These are phyloP conservation scores for Lycopodina hypogea DNA, from an alignment of 37 sponge, comb jelly and placozoan species.

Conservation along the genomic window DNA sequence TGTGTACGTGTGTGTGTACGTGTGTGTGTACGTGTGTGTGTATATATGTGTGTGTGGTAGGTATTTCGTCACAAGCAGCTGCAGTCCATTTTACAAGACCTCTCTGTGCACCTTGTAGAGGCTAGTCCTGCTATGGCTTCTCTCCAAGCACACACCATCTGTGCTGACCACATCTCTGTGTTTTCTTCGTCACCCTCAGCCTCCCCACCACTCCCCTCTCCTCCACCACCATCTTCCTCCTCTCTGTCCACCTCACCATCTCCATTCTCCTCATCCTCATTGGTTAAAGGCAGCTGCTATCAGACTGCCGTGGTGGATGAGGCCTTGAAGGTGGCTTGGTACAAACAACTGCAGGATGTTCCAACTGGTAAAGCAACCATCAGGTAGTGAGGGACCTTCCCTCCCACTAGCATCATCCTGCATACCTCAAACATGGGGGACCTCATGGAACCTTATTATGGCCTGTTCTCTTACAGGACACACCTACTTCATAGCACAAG, in stretches of 20 bases:
- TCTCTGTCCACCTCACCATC: no score
- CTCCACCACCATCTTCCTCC: no score
- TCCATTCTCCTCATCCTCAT: neutral
- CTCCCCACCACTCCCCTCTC: neutral
- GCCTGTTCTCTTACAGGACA: constrained; percentile 30
- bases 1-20: no score
- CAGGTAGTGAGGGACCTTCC: no score
- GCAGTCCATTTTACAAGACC: constrained; percentile 1
- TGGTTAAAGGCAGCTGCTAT: constrained; percentile 7
- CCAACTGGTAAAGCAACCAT: constrained; percentile 30
- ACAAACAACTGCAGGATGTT: constrained; percentile 62
- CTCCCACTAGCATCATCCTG: no score
- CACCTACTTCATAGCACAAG: constrained; percentile 85
- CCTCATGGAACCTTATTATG: no score
- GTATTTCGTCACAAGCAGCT: constrained; percentile 51
- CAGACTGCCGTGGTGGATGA: constrained; percentile 32
- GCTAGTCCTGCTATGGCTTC: constrained; percentile 68
- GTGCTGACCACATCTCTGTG: neutral
- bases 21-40: no score
- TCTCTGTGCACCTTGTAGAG: constrained; percentile 77
- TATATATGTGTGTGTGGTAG: no score
- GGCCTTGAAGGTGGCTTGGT: constrained; percentile 56
- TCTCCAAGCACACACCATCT: constrained; percentile 55
- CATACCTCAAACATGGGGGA: no score
- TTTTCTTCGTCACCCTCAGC: neutral